Evolutionary conservation across 2,113 vertebrate genomes (phyloP).

Genomic region (Chaetodon trifascialis): DNA sequence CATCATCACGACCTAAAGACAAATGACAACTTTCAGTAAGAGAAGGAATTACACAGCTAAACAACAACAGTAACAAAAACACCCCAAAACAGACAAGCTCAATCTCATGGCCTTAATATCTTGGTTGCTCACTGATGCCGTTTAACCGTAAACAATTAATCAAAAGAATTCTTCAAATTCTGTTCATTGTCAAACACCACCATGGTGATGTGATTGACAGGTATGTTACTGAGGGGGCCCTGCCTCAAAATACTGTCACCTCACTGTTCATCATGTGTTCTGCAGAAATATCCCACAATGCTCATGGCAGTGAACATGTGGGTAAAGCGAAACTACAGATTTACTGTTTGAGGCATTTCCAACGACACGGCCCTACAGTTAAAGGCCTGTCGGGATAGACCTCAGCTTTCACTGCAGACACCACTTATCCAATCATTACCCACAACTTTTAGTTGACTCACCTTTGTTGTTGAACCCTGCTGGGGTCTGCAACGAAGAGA

Average conservation of each 20-base stretch:
- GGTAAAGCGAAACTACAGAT: slow-evolving; percentile 86
- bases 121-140: no score
- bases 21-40: neutral
- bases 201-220: no score
- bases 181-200: no score
- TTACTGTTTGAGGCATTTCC: slow-evolving; percentile 92
- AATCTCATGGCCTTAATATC: no score
- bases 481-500: neutral
- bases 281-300: slow-evolving; percentile 86
- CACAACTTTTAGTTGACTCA: neutral
- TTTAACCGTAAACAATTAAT: no score
- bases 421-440: neutral
- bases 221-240: no score
- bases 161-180: no score
- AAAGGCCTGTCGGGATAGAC: slow-evolving; percentile 91
- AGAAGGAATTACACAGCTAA: no score
- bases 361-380: slow-evolving; percentile 85
- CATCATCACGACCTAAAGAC: neutral
- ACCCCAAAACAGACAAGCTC: no score
- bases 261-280: slow-evolving; percentile 68
- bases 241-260: no score
- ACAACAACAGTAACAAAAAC: no score
- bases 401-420: slow-evolving; percentile 66
- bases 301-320: slow-evolving; percentile 78
- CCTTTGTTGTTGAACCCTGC: neutral